phyloP scores from a whole-genome alignment of 2,888 invertebrate genomes.

The Acronicta alni region DNA sequence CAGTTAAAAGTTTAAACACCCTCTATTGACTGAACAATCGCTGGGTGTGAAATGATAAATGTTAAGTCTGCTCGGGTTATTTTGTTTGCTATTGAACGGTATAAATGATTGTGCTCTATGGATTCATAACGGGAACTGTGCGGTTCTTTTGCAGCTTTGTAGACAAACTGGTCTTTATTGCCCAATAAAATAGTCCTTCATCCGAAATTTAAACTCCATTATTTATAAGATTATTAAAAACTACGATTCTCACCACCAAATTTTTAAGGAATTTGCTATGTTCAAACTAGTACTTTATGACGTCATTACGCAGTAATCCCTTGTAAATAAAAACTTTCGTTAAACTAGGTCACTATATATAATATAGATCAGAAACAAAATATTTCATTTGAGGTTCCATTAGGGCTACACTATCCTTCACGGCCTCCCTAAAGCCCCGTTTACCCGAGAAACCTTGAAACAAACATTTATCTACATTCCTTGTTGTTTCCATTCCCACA shows the following conservation, averaged over 20 bases:
- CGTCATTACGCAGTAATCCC: neutral
- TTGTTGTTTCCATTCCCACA: slow-evolving; percentile 21
- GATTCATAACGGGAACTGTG: slow-evolving; percentile 32
- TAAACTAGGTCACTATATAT: too few species aligned
- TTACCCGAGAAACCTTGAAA: slow-evolving; percentile 26
- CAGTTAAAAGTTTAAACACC: slow-evolving; percentile 85
- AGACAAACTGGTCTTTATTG: slow-evolving; percentile 7
- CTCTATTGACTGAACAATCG: slow-evolving; percentile 82
- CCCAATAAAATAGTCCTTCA: neutral
- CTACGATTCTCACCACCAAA: too few species aligned
- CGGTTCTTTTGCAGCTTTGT: slow-evolving; percentile 22
- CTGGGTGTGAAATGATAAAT: slow-evolving; percentile 79
- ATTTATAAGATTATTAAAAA: neutral
- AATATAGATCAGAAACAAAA: slow-evolving; percentile 10
- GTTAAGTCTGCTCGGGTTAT: slow-evolving; percentile 61
- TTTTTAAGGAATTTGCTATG: too few species aligned
- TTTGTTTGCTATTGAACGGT: slow-evolving; percentile 51
- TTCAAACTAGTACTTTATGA: too few species aligned
- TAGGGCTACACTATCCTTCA: slow-evolving; percentile 14
- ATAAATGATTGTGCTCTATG: slow-evolving; percentile 45
- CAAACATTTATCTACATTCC: slow-evolving; percentile 23
- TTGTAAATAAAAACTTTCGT: neutral
- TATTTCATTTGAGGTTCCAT: slow-evolving; percentile 22
- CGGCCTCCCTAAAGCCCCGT: slow-evolving; percentile 27
- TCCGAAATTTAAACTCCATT: neutral